Evolutionary conservation across 2,113 vertebrate genomes (phyloP).

Genomic region (Lophura nycthemera): DNA sequence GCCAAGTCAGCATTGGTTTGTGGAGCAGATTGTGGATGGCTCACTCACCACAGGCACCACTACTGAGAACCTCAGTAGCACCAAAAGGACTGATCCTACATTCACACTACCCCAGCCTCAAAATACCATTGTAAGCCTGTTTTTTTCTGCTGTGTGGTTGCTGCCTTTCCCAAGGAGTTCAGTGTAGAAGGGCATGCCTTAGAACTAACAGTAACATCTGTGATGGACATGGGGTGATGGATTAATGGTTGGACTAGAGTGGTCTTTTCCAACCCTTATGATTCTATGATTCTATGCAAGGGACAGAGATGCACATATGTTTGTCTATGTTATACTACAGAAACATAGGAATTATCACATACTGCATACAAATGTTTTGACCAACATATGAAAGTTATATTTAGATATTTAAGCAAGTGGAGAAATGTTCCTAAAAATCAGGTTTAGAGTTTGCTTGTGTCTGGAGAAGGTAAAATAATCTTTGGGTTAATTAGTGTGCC

Average conservation of each 20-base stretch:
- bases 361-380: neutral
- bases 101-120: neutral
- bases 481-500: neutral
- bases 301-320: neutral
- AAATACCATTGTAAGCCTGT: fast-evolving
- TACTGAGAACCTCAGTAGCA: neutral
- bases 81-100: neutral
- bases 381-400: neutral
- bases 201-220: neutral
- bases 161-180: neutral
- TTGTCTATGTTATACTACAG: neutral
- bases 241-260: no score
- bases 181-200: neutral
- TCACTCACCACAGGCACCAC: neutral
- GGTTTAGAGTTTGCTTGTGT: neutral
- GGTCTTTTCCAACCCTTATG: no score
- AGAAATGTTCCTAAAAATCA: neutral
- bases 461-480: neutral
- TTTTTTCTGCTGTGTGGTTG: neutral
- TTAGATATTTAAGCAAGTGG: neutral
- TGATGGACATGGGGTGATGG: neutral
- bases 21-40: neutral
- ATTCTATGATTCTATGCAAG: neutral
- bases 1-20: neutral
- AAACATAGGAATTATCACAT: neutral